A percentile compares a stretch with the other conserved stretches of the same genome.
phyloP scores from a whole-genome alignment of 2,888 invertebrate genomes.

The Reticulitermes lucifugus region DNA sequence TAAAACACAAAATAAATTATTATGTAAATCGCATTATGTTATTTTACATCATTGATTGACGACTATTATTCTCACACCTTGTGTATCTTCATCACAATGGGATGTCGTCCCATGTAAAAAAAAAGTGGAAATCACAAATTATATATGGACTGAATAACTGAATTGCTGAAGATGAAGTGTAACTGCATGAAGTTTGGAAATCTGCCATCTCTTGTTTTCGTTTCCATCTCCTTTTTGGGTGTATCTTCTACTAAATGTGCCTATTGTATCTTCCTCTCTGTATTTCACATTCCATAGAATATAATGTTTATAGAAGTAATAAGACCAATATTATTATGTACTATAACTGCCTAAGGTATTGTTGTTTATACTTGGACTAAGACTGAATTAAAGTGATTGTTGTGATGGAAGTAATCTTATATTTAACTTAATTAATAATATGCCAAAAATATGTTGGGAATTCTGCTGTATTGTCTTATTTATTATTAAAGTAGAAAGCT shows the following conservation, averaged over 20 bases:
- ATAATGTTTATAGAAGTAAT: background rate
- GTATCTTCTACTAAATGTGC: background rate
- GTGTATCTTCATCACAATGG: too few relatives aligned
- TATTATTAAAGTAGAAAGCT: background rate
- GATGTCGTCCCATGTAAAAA: too few relatives aligned
- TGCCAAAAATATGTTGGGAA: constrained; percentile 10
- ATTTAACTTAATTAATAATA: constrained; percentile 2
- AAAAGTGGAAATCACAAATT: too few relatives aligned
- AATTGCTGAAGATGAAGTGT: too few relatives aligned
- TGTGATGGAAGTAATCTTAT: constrained; percentile 9
- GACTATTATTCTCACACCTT: too few relatives aligned
- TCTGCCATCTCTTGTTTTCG: too few relatives aligned
- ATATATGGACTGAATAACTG: too few relatives aligned
- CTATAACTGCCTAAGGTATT: background rate
- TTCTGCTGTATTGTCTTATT: constrained; percentile 16
- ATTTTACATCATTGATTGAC: too few relatives aligned
- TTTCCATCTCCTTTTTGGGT: too few relatives aligned
- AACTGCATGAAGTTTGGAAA: too few relatives aligned
- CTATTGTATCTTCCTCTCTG: background rate
- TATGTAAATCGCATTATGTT: too few relatives aligned
- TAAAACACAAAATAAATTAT: too few relatives aligned
- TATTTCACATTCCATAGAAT: background rate
- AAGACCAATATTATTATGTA: background rate
- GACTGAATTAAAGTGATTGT: background rate
- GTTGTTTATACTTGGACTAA: background rate